These are phyloP conservation scores for Fragum whitleyi DNA, from an alignment of 2,888 invertebrate species.

Conservation along the genomic window DNA sequence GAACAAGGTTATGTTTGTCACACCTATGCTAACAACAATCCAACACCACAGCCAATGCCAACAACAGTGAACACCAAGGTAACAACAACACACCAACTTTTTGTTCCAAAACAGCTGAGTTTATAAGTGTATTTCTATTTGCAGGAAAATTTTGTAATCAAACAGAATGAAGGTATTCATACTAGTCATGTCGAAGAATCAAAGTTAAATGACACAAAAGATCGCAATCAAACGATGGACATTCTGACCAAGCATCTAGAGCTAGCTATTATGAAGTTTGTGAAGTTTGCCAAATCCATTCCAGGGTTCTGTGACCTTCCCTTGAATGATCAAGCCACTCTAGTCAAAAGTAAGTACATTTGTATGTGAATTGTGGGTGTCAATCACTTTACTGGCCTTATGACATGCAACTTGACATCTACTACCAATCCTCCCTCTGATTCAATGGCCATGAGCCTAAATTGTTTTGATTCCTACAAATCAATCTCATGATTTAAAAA, in stretches of 20 bases:
- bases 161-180: slow-evolving; percentile 6
- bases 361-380: background rate
- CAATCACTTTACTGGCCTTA: too few relatives aligned
- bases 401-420: too few relatives aligned
- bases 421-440: too few relatives aligned
- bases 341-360: slow-evolving; percentile 79
- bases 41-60: too few relatives aligned
- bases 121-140: background rate
- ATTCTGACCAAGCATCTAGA: slow-evolving; percentile 77
- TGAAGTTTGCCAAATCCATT: slow-evolving; percentile 81
- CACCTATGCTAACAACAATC: too few relatives aligned
- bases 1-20: too few relatives aligned
- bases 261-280: slow-evolving; percentile 77
- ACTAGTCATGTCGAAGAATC: slow-evolving; percentile 71
- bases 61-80: too few relatives aligned
- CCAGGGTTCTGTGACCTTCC: slow-evolving; percentile 81
- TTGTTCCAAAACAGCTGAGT: too few relatives aligned
- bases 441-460: too few relatives aligned
- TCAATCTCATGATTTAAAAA: too few relatives aligned
- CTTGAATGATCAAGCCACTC: slow-evolving; percentile 80
- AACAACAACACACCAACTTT: too few relatives aligned
- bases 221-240: slow-evolving; percentile 75
- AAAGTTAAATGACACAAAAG: slow-evolving; percentile 77
- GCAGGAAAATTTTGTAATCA: slow-evolving; percentile 25
- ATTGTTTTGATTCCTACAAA: too few relatives aligned